Evolutionary conservation across 2,888 invertebrate species (phyloP), one percentile per base, ranked within the genome.

Genomic region (Drosophila subsilvestris): DNA sequence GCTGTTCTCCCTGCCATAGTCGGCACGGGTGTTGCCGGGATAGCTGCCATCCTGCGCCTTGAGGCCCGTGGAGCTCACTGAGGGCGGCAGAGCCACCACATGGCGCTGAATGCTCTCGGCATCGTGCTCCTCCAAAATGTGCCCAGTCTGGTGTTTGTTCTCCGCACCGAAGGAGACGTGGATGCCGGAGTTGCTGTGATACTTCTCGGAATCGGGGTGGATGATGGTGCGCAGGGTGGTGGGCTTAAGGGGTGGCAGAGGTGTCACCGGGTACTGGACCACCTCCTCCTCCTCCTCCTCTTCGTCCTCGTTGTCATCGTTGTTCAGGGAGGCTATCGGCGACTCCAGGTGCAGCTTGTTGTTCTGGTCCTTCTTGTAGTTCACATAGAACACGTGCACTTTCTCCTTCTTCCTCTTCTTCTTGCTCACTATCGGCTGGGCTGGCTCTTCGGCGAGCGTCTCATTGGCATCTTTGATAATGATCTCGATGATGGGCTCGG

Each of bases 381-480:
- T 97, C 0, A 97, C 97, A 89, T 97, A 97, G 90, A 97, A 97
- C 1, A 97, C 97, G 86, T 97, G 97, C 44, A 97, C 96, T 29
- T 97, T 96, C 89, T 97, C 97, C 89, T 96, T 97, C 78, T 94
- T 94, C 75, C 94, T 93, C 74, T 93, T 93, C 18, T 93, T 93
- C 75, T 93, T 93, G 25, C 92, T 93, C 5, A 88, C 62, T 3
- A 86, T 66, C 0, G 91, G 85, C 75, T 93, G 93, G 1, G 93
- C 92, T 1, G 92, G 92, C 1, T 94, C 94, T 2, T 95, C 94
- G 2, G 97, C 95, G 2, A 97, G 90, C 0, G 96, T 94, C 86
- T 97, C 96, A 89, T 97, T 97, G 0, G 97, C 97, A 91, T 97
- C 97, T 88, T 97, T 97, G 57, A 97, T 97, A 71, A 97, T 97